A percentile compares a stretch with the other conserved stretches of the same genome.
These are phyloP conservation scores for Sialia sialis DNA, from an alignment of 2,113 vertebrate species.

Conservation along the genomic window DNA sequence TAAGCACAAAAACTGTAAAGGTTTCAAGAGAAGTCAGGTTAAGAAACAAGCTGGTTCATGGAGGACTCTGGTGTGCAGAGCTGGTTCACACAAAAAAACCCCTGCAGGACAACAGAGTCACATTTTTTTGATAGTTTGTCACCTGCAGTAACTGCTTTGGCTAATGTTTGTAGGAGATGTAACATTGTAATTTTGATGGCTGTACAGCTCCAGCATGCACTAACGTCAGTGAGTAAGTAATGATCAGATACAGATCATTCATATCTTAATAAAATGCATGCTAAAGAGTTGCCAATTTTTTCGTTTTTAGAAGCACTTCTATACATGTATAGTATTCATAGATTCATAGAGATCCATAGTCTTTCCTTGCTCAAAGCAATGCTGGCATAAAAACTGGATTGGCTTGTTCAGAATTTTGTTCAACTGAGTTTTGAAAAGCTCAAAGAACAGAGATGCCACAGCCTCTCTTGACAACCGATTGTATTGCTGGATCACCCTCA, in stretches of 20 bases:
- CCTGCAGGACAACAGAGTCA: background rate
- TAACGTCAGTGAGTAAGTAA: background rate
- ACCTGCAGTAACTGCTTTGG: background rate
- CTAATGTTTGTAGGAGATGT: background rate
- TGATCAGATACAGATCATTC: background rate
- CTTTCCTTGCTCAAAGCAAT: background rate
- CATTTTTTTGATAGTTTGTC: background rate
- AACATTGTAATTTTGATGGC: background rate
- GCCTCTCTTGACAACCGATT: background rate
- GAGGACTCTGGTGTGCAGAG: background rate
- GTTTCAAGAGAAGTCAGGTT: background rate
- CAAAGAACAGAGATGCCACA: background rate
- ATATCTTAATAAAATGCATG: background rate
- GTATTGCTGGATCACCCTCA: background rate
- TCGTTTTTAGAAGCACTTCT: background rate
- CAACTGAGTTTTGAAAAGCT: background rate
- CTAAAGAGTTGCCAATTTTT: background rate
- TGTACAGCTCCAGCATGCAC: background rate
- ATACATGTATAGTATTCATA: background rate
- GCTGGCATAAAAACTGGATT: background rate
- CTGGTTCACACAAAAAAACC: background rate
- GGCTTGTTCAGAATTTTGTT: background rate
- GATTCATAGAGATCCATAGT: background rate
- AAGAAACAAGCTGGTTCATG: background rate
- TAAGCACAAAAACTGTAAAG: background rate